A percentile compares a stretch with the other conserved stretches of the same genome.
Evolutionary conservation across 2,797 vertebrate genomes (phyloP).

Genomic region (Furcifer pardalis): DNA sequence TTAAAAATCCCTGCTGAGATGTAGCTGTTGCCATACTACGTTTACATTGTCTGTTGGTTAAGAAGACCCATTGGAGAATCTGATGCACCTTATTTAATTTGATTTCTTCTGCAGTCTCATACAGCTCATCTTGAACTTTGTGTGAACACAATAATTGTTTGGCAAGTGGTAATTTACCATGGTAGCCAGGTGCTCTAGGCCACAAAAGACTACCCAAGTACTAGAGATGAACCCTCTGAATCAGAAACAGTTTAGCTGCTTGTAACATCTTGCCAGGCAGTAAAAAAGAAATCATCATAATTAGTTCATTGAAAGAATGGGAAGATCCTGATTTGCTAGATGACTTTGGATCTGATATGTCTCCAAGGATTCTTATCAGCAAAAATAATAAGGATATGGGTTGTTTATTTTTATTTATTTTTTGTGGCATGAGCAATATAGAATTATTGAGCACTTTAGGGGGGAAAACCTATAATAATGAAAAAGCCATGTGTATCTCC

Average conservation of each 20-base stretch:
- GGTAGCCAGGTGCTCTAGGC: no score
- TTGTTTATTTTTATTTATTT: no score
- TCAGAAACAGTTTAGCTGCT: no score
- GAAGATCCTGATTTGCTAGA: neutral
- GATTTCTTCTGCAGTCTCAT: neutral
- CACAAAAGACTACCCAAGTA: neutral
- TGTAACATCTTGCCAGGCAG: neutral
- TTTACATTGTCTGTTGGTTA: neutral
- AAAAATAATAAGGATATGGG: no score
- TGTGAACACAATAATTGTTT: neutral
- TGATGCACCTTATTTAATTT: neutral
- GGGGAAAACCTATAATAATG: no score
- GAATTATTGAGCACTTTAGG: no score
- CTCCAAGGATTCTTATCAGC: neutral
- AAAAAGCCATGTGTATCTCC: neutral
- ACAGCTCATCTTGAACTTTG: neutral
- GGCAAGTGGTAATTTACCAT: neutral
- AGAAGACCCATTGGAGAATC: neutral
- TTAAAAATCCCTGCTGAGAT: neutral
- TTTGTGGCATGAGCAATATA: no score
- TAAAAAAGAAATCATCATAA: neutral
- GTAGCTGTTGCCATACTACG: neutral
- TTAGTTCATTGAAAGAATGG: neutral
- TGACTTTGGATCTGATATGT: neutral
- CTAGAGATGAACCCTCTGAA: neutral